Conservation (phyloP, 2,113 vertebrate species). For the Peromyscus californicus region DNA sequence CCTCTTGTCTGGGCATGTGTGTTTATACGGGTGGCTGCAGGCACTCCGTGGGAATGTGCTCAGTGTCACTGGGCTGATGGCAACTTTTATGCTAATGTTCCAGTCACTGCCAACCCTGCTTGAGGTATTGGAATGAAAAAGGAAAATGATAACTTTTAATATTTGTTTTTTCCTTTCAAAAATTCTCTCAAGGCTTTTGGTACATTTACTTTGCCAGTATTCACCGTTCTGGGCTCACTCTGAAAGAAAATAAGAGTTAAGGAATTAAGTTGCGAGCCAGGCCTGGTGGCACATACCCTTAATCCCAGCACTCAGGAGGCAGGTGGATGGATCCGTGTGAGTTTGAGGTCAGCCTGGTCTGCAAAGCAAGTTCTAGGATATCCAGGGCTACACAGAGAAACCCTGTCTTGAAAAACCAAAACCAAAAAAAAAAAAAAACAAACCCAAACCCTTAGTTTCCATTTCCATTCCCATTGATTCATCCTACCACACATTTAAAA, state of each 20-base stretch:
- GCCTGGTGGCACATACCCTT: not conserved
- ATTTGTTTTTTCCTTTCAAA: conserved; percentile 29
- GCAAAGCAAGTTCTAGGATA: not conserved
- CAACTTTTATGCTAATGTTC: not conserved
- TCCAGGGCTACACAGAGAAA: not conserved
- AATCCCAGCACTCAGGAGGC: not conserved
- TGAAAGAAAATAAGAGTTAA: conserved; percentile 48
- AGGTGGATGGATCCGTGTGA: not conserved
- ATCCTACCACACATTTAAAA: not conserved
- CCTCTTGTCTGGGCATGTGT: conserved; percentile 9
- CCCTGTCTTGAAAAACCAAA: not conserved
- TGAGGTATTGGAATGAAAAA: conserved; percentile 24
- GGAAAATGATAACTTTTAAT: not conserved
- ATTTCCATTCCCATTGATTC: conserved; percentile 58
- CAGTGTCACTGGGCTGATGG: not conserved
- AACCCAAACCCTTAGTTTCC: not conserved
- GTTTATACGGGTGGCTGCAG: not conserved
- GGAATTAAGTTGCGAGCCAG: conserved; percentile 54
- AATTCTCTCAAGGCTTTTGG: not conserved
- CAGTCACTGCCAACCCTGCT: not conserved
- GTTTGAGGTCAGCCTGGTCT: not conserved
- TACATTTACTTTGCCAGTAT: conserved; percentile 17
- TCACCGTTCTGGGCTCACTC: conserved; percentile 14
- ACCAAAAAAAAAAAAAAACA: no score
- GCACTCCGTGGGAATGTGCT: not conserved